Percentiles rank a stretch among this genome's conserved stretches.
Evolutionary conservation across 1,140 invertebrate genomes (phyloP).

Genomic region (Cyrtorhinus lividipennis): DNA sequence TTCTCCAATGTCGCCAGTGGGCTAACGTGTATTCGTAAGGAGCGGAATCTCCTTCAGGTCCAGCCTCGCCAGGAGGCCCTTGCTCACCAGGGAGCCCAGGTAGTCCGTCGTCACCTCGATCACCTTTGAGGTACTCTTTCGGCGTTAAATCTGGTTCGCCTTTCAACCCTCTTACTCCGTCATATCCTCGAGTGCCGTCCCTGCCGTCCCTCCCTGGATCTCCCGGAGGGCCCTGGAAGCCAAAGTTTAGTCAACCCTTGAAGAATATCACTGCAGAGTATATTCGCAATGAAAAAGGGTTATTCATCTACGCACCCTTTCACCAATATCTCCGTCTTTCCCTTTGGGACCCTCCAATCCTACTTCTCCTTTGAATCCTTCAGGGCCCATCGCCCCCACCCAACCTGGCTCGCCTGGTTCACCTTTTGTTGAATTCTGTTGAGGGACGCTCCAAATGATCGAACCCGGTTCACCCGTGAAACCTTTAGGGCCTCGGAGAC

Average conservation of each 20-base stretch:
- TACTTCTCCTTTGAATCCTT: too few species aligned
- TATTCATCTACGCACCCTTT: too few species aligned
- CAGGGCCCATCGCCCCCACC: too few species aligned
- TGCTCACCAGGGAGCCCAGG: constrained; percentile 23
- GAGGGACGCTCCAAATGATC: too few species aligned
- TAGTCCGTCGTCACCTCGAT: constrained; percentile 4
- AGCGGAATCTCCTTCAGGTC: constrained; percentile 13
- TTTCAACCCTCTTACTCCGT: constrained; percentile 19
- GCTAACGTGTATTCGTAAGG: constrained; percentile 20
- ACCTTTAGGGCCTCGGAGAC: too few species aligned
- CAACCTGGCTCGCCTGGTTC: too few species aligned
- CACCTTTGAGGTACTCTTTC: constrained; percentile 6
- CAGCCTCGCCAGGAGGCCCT: constrained; percentile 23
- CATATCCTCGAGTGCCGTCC: constrained; percentile 31
- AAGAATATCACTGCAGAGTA: neutral
- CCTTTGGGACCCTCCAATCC: too few species aligned
- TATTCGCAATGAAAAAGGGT: too few species aligned
- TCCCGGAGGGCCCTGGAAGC: constrained; percentile 1
- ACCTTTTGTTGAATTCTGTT: too few species aligned
- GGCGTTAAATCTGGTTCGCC: constrained; percentile 25
- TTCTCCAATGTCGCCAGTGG: constrained; percentile 33
- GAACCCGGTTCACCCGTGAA: too few species aligned
- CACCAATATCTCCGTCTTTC: too few species aligned
- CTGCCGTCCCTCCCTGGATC: constrained; percentile 31
- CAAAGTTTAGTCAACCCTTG: neutral